Conservation (phyloP, 2,888 invertebrate species). For the Anagyrus pseudococci region DNA sequence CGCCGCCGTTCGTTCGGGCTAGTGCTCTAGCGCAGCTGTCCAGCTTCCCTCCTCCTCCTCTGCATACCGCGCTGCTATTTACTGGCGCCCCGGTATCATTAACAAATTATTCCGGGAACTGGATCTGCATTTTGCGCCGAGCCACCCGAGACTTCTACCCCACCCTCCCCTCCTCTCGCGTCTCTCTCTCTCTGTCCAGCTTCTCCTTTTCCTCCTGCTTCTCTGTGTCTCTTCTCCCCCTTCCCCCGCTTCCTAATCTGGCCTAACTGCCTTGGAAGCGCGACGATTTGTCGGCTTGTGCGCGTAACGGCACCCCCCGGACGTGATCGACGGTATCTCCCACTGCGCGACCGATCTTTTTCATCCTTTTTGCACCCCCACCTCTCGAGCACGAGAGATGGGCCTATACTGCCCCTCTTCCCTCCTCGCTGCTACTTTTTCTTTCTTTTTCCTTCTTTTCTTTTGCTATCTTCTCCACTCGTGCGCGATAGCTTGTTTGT, state of each 20-base stretch:
- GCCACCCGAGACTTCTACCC: too few species aligned
- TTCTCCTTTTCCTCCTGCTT: too few species aligned
- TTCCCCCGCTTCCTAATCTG: constrained; percentile 5
- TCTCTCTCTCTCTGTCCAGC: too few species aligned
- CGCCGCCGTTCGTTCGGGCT: neutral
- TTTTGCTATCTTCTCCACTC: constrained; percentile 18
- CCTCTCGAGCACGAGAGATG: neutral
- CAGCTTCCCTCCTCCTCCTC: too few species aligned
- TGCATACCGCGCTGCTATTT: constrained; percentile 45
- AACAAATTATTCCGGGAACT: constrained; percentile 49
- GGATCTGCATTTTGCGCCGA: too few species aligned
- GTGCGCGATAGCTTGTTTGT: too few species aligned
- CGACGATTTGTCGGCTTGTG: constrained; percentile 39
- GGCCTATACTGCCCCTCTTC: too few species aligned
- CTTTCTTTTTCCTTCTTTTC: neutral
- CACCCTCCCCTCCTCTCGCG: too few species aligned
- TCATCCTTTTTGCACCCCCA: neutral
- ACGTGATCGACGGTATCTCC: constrained; percentile 14
- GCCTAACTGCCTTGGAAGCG: constrained; percentile 25
- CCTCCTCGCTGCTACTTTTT: too few species aligned
- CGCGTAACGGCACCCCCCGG: constrained; percentile 19
- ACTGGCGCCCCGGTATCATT: constrained; percentile 46
- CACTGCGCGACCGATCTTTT: constrained; percentile 3
- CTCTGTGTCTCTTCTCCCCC: too few species aligned
- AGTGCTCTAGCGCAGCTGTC: too few species aligned